A percentile compares a stretch with the other conserved stretches of the same genome.
These are phyloP conservation scores for Rhabdomys pumilio DNA, from an alignment of 2,797 vertebrate species.

Conservation along the genomic window DNA sequence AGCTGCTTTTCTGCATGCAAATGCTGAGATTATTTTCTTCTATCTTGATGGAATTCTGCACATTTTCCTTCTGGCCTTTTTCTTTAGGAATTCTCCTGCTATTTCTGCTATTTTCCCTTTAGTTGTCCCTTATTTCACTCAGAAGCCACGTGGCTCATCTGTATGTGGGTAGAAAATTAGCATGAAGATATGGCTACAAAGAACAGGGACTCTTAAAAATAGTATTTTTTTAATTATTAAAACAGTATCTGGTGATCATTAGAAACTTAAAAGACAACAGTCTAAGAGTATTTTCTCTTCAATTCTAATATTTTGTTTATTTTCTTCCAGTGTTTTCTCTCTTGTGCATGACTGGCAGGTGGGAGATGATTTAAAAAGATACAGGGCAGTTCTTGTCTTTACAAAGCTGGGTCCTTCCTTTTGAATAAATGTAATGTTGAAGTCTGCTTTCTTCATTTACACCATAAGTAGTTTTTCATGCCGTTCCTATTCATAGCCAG, in stretches of 20 bases:
- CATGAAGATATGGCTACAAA: background rate
- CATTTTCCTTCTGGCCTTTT: background rate
- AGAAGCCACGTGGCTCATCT: background rate
- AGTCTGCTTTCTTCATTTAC: slow-evolving; percentile 15
- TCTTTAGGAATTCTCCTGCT: slow-evolving; percentile 29
- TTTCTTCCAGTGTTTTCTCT: slow-evolving; percentile 41
- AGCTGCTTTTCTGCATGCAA: slow-evolving; percentile 40
- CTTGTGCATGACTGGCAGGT: background rate
- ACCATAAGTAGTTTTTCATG: slow-evolving; percentile 13
- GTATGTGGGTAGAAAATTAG: background rate
- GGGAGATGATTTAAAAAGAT: background rate
- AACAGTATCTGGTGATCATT: slow-evolving; percentile 4
- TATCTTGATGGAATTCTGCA: background rate
- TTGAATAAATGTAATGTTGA: slow-evolving; percentile 30
- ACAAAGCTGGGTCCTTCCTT: background rate
- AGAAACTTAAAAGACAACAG: slow-evolving; percentile 26
- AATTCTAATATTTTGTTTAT: background rate
- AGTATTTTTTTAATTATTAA: slow-evolving; percentile 46
- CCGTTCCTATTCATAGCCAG: slow-evolving; percentile 11
- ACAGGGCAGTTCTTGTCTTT: background rate
- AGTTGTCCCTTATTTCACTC: slow-evolving; percentile 29
- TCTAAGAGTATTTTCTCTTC: background rate
- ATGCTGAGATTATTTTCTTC: slow-evolving; percentile 56
- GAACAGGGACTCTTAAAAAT: background rate
- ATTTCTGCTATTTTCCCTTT: slow-evolving; percentile 30